Evolutionary conservation across 2,113 vertebrate species (phyloP).

Genomic region (Triplophysa dalaica): DNA sequence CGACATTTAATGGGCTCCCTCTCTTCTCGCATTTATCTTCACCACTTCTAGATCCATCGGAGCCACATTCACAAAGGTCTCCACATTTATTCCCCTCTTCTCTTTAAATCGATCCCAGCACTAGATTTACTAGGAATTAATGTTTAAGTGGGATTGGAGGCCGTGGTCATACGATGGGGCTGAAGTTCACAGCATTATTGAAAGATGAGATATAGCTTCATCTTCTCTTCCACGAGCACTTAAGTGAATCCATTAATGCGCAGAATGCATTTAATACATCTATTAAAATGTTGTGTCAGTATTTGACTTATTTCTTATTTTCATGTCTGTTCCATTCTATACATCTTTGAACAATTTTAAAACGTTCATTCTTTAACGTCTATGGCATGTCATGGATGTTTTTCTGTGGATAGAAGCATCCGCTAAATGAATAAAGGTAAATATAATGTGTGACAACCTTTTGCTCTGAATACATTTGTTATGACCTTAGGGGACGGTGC

Average conservation of each 20-base stretch:
- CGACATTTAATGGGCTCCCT: conserved; percentile 40
- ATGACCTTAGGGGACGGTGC: not conserved
- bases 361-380: too few species aligned
- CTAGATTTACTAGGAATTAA: not conserved
- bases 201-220: not conserved
- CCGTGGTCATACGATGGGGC: not conserved
- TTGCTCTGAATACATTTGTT: not conserved
- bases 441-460: not conserved
- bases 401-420: too few species aligned
- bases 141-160: not conserved
- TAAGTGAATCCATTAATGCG: too few species aligned
- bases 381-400: too few species aligned
- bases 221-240: too few species aligned
- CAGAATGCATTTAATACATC: too few species aligned
- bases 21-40: conserved; percentile 48
- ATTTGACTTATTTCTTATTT: too few species aligned
- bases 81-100: not conserved
- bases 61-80: not conserved
- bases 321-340: too few species aligned
- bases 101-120: not conserved
- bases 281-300: too few species aligned
- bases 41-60: conserved; percentile 43
- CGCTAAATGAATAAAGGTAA: not conserved
- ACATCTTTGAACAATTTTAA: too few species aligned
- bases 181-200: not conserved